A percentile compares a stretch with the other conserved stretches of the same genome.
These are phyloP conservation scores for Cancer borealis DNA, from an alignment of 2,888 invertebrate species.

Conservation along the genomic window DNA sequence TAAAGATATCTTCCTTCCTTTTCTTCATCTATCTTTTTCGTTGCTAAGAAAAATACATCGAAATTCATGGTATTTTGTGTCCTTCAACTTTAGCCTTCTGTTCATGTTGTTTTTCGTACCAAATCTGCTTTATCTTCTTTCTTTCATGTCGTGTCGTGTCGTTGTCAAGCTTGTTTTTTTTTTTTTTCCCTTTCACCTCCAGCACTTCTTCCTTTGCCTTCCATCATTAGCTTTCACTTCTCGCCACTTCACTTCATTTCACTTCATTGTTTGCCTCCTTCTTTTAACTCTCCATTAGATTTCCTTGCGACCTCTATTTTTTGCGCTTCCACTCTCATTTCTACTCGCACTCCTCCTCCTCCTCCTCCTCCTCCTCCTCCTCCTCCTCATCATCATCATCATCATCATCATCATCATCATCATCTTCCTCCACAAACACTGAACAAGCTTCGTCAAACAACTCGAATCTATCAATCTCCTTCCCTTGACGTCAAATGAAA, in stretches of 20 bases:
- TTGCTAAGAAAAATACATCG: background rate
- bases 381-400: background rate
- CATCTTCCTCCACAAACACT: background rate
- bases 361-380: background rate
- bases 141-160: background rate
- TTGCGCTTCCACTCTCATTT: background rate
- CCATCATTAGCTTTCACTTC: background rate
- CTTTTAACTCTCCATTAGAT: background rate
- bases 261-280: background rate
- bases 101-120: background rate
- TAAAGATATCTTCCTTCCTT: background rate
- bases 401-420: background rate
- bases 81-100: background rate
- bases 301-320: background rate
- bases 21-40: background rate
- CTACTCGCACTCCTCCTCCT: background rate
- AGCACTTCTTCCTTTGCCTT: background rate
- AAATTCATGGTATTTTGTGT: background rate
- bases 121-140: background rate
- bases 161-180: background rate
- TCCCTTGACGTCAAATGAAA: background rate
- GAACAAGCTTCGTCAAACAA: slow-evolving; percentile 25
- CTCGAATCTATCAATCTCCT: slow-evolving; percentile 34
- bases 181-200: background rate
- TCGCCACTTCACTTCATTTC: background rate